A percentile compares a stretch with the other conserved stretches of the same genome.
These are phyloP conservation scores for Pseudochirops corinnae DNA, from an alignment of 2,797 vertebrate genomes.

Conservation along the genomic window DNA sequence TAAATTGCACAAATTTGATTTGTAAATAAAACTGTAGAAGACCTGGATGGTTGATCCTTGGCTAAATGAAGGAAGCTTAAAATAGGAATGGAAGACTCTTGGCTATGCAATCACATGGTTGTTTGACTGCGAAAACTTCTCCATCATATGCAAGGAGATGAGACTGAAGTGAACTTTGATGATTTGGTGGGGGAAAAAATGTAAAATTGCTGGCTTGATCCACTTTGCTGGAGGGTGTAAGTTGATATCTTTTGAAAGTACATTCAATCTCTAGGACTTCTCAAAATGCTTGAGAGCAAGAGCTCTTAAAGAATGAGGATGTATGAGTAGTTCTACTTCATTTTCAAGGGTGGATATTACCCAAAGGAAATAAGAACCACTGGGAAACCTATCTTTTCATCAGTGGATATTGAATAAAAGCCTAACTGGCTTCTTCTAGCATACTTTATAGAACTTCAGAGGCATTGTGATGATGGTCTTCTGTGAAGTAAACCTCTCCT, in stretches of 20 bases:
- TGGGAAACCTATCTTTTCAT: constrained; percentile 18
- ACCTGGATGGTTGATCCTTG: background rate
- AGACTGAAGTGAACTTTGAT: background rate
- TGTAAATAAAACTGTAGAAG: constrained; percentile 46
- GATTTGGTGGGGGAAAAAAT: background rate
- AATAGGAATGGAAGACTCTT: background rate
- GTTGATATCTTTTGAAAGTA: constrained; percentile 29
- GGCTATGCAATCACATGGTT: constrained; percentile 28
- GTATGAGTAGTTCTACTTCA: constrained; percentile 30
- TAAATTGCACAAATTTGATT: constrained; percentile 37
- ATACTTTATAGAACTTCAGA: background rate
- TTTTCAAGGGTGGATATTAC: constrained; percentile 41
- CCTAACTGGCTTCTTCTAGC: background rate
- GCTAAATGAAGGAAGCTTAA: constrained; percentile 36
- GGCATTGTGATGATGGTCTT: background rate
- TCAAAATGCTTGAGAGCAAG: background rate
- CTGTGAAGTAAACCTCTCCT: constrained; percentile 22
- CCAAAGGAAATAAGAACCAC: constrained; percentile 25
- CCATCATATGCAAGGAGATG: background rate
- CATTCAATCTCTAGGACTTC: background rate
- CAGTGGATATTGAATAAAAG: constrained; percentile 34
- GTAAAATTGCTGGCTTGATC: background rate
- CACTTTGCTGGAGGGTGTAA: background rate
- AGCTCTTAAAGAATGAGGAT: constrained; percentile 12
- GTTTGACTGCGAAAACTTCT: constrained; percentile 21